These are phyloP conservation scores for Atta colombica DNA, from an alignment of 1,140 invertebrate genomes.

Conservation along the genomic window DNA sequence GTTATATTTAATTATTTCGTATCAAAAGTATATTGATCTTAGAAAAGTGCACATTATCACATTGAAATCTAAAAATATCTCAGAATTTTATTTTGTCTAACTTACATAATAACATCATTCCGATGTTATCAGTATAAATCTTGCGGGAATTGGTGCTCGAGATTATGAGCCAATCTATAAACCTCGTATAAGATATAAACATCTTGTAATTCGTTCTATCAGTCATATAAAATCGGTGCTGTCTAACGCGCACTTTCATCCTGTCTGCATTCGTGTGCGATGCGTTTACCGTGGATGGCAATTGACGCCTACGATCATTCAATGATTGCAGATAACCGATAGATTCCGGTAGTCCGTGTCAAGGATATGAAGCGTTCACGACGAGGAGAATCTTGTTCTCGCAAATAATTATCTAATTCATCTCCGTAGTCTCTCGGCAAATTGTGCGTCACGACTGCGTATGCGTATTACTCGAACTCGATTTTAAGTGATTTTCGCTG, in stretches of 20 bases:
- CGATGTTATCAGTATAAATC: slow-evolving; percentile 19
- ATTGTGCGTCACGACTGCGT: not conserved
- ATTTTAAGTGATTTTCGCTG: slow-evolving; percentile 40
- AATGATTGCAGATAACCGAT: slow-evolving; percentile 42
- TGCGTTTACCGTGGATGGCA: slow-evolving; percentile 4
- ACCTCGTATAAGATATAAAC: not conserved
- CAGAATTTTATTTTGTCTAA: slow-evolving; percentile 1
- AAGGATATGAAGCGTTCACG: not conserved
- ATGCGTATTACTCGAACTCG: not conserved
- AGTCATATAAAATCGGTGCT: not conserved
- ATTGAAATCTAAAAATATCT: not conserved
- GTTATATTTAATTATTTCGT: slow-evolving; percentile 8
- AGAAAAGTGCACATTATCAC: not conserved
- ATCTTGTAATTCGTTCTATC: slow-evolving; percentile 7
- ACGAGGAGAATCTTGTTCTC: slow-evolving; percentile 17
- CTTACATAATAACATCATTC: not conserved
- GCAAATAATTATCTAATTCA: slow-evolving; percentile 48
- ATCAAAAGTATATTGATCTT: not conserved
- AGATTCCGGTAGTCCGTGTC: slow-evolving; percentile 43
- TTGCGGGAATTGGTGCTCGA: not conserved
- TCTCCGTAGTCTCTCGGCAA: not conserved
- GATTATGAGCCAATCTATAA: slow-evolving; percentile 9
- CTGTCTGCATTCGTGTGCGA: not conserved
- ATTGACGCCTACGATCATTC: slow-evolving; percentile 57
- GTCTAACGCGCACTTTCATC: not conserved